Conservation (phyloP, 2,113 vertebrate species). For the Pedionomus torquatus region DNA sequence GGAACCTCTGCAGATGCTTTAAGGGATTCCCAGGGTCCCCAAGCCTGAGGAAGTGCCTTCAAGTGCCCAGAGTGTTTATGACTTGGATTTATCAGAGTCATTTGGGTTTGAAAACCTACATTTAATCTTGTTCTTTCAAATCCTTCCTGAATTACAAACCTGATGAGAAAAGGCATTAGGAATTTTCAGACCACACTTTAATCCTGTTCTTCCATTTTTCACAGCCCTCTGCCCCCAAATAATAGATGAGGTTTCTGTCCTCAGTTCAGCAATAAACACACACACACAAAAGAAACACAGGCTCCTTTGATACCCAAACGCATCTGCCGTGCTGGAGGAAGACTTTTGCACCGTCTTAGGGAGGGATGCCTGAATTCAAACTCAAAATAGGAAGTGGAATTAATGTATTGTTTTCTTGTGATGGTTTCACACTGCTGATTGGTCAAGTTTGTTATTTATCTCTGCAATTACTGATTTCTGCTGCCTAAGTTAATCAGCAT, state of each 20-base stretch:
- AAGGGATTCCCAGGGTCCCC: background rate
- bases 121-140: background rate
- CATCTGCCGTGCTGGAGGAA: background rate
- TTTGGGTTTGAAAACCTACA: background rate
- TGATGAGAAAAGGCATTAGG: background rate
- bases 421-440: background rate
- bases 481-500: background rate
- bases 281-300: background rate
- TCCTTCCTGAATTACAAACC: background rate
- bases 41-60: background rate
- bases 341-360: background rate
- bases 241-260: background rate
- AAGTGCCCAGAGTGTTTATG: background rate
- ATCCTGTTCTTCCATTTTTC: background rate
- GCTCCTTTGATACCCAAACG: background rate
- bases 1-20: background rate
- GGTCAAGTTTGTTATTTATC: background rate
- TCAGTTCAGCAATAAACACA: background rate
- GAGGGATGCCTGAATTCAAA: background rate
- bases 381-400: background rate
- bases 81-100: background rate
- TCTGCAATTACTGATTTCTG: background rate
- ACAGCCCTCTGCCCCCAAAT: background rate
- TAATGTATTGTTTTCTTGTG: background rate
- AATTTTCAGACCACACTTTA: background rate